Evolutionary conservation across 2,888 invertebrate genomes (phyloP), one percentile per base, ranked within the genome.

Genomic region (Drosophila recens): DNA sequence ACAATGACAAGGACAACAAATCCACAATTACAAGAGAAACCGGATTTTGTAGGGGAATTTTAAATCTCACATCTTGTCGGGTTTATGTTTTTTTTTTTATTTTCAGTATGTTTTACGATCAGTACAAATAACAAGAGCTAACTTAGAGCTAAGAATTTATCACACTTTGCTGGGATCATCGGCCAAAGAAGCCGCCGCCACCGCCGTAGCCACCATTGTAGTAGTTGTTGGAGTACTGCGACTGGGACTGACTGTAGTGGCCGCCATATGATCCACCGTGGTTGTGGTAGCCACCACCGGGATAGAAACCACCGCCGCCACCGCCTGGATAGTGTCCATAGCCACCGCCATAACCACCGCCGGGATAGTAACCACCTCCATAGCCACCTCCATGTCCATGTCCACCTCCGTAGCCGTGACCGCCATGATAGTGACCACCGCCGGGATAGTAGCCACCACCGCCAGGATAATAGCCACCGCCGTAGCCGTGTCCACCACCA

Each of bases 181-280:
- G 17, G 34, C 90, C 89, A 56, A 77, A 87, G 72, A 83, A 90
- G 17, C 83, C 78, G 4, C 81, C 84, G 27, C 90, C 78, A 5
- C 81, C 84, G 30, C 90, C 81, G 57, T 84, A 83, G 43, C 87
- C 89, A 15, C 91, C 82, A 56, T 85, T 87, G 30, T 89, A 82
- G 23, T 89, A 83, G 33, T 88, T 87, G 33, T 90, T 84, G 13
- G 75, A 79, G 56, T 88, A 89, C 33, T 88, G 88, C 8, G 78
- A 90, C 51, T 88, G 87, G 3, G 78, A 82, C 23, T 85, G 90
- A 15, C 90, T 84, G 40, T 85, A 84, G 1, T 85, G 80, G 0
- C 90, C 90, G 2, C 91, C 89, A 59, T 84, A 82, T 4, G 88
- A 85, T 4, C 87, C 89, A 1, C 90, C 84, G 62, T 83, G 83